A percentile compares a stretch with the other conserved stretches of the same genome.
phyloP scores from a whole-genome alignment of 2,797 vertebrate genomes.

The Enteromius fasciolatus region DNA sequence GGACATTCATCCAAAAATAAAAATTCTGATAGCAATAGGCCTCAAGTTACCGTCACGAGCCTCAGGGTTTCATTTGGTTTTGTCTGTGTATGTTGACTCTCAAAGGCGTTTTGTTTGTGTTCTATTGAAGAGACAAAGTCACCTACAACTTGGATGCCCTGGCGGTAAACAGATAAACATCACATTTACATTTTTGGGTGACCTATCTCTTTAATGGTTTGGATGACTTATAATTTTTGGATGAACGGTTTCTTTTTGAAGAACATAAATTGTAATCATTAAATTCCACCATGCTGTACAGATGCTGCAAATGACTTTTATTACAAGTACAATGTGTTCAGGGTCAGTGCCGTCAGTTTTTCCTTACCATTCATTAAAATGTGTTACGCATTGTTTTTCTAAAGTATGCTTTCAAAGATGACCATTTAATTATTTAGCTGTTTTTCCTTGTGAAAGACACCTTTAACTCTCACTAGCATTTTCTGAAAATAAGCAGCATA shows the following conservation, averaged over 20 bases:
- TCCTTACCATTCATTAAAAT: conserved; percentile 1
- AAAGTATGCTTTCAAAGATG: neutral
- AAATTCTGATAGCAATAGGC: neutral
- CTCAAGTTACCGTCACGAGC: no score
- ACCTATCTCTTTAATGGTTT: neutral
- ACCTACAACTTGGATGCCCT: no score
- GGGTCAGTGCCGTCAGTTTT: neutral
- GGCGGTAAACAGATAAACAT: no score
- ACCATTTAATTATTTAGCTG: neutral
- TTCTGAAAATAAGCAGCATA: neutral
- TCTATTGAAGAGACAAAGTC: no score
- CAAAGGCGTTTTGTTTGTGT: no score
- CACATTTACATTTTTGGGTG: neutral
- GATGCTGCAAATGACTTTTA: neutral
- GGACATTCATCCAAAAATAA: neutral
- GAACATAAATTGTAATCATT: neutral
- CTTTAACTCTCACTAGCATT: neutral
- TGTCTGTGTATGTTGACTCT: no score
- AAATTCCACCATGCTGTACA: neutral
- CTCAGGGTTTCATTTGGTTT: no score
- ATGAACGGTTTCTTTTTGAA: neutral
- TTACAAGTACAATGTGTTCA: neutral
- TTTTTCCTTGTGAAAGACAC: neutral
- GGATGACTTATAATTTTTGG: neutral
- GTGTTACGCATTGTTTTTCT: neutral